Percentiles rank a stretch among this genome's conserved stretches.
phyloP scores from a whole-genome alignment of 2,797 vertebrate species.

The Muraenolepis orangiensis region DNA sequence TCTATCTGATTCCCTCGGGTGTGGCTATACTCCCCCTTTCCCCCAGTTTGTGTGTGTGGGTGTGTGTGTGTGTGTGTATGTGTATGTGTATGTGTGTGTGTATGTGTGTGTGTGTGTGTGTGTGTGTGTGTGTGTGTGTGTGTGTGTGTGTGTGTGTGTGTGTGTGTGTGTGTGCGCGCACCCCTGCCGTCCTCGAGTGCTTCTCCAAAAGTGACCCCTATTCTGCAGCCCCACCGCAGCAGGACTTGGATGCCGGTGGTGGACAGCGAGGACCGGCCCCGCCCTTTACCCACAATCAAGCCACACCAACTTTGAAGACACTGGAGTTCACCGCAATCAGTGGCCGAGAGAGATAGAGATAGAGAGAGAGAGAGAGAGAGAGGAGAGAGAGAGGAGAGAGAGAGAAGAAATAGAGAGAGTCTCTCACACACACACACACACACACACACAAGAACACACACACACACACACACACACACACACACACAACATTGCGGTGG shows the following conservation, averaged over 20 bases:
- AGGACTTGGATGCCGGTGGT: slow-evolving; percentile 42
- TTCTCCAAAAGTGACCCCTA: slow-evolving; percentile 41
- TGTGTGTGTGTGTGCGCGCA: background rate
- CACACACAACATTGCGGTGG: slow-evolving; percentile 10
- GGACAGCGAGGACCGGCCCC: slow-evolving; percentile 41
- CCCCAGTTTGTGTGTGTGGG: background rate
- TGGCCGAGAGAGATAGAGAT: slow-evolving; percentile 41
- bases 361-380: background rate
- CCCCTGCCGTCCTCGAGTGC: slow-evolving; percentile 33
- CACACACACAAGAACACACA: no score
- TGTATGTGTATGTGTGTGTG: no score
- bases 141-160: no score
- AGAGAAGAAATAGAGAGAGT: no score
- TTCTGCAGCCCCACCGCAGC: background rate
- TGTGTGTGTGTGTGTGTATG: no score
- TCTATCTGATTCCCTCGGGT: slow-evolving; percentile 40
- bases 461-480: background rate
- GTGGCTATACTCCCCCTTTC: slow-evolving; percentile 16
- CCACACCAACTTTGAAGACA: slow-evolving; percentile 45
- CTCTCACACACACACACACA: background rate
- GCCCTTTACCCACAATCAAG: slow-evolving; percentile 59
- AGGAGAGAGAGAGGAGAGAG: background rate
- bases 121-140: background rate
- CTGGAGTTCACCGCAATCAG: slow-evolving; percentile 71
- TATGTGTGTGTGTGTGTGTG: no score